phyloP scores from a whole-genome alignment of 2,113 vertebrate genomes.

The Platichthys stellatus region DNA sequence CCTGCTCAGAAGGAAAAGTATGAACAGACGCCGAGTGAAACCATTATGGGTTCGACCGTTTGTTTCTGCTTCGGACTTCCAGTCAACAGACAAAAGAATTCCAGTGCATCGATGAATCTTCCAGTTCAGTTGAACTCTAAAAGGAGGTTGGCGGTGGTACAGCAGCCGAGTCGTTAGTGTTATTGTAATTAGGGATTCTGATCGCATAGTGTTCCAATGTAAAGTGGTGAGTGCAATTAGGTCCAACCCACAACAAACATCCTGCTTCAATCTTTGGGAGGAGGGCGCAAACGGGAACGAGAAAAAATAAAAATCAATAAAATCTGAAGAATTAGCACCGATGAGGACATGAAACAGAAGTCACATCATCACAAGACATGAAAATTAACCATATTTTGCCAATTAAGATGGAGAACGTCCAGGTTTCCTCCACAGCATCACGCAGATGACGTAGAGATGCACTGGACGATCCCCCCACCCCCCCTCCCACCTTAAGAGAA shows the following conservation, averaged over 20 bases:
- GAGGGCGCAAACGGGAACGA: background rate
- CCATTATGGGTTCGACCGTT: background rate
- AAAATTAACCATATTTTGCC: background rate
- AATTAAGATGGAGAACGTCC: background rate
- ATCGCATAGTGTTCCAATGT: conserved; percentile 17
- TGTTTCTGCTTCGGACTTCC: conserved; percentile 15
- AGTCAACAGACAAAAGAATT: conserved; percentile 36
- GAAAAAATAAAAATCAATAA: too few relatives aligned
- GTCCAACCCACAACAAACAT: conserved; percentile 26
- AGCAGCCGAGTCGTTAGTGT: conserved; percentile 7
- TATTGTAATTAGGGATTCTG: background rate
- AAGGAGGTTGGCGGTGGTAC: conserved; percentile 25
- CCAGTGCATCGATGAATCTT: conserved; percentile 18
- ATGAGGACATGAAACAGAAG: background rate
- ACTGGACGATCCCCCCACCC: conserved; percentile 19
- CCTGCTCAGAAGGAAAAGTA: background rate
- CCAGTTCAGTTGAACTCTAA: conserved; percentile 29
- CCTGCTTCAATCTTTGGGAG: conserved; percentile 35
- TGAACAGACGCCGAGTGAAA: conserved; percentile 20
- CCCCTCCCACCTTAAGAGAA: conserved; percentile 20
- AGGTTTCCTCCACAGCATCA: background rate
- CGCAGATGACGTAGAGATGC: conserved; percentile 17
- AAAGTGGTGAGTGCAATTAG: conserved; percentile 63
- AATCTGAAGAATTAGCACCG: background rate
- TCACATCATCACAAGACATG: background rate